Evolutionary conservation across 2,888 invertebrate genomes (phyloP), one percentile per base, ranked within the genome.

Genomic region (Heliconius hortense): DNA sequence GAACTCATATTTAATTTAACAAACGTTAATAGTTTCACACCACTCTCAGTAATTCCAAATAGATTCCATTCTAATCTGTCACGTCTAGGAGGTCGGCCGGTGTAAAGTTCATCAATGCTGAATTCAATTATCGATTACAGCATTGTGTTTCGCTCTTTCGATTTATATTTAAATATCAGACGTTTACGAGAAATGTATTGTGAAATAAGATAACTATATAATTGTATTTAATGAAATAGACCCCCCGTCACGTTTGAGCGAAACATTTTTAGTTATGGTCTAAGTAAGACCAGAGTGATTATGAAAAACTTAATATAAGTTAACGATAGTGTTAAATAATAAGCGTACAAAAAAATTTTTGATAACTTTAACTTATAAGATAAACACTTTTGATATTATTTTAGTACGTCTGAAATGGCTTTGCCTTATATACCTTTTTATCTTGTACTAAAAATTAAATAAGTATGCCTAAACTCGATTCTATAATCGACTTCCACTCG

Each of bases 121-220:
- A 93, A 94, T 94, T 94, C 93, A 94, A 94, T 94, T 94, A 93
- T 90, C 93, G 93, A 93, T 93, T 93, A 93, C 93, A 91, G 92
- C 91, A 94, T 94, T 94, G 93, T 93, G 87, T 91, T 93, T 89
- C 87, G 90, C 88, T 91, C 93, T 91, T 91, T 93, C 92, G 92
- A 92, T 92, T 93, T 92, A 93, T 93, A 94, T 93, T 93, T 93
- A 94, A 94, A 94, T 94, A 94, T 90, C 93, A 93, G 84, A 84
- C 91, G 87, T 92, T 93, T 93, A 92, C 91, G 84, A 92, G 90
- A 92, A 93, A 90, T 88, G 88, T 86, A 89, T 94, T 94, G 90
- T 92, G 93, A 93, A 93, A 92, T 89, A 87, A 87, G 85, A 89
- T 88, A 89, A 90, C 85, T 88, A 88, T 85, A 84, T 87, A 87